A percentile compares a stretch with the other conserved stretches of the same genome.
phyloP scores from a whole-genome alignment of 2,888 invertebrate species.

The Lymantria dispar region DNA sequence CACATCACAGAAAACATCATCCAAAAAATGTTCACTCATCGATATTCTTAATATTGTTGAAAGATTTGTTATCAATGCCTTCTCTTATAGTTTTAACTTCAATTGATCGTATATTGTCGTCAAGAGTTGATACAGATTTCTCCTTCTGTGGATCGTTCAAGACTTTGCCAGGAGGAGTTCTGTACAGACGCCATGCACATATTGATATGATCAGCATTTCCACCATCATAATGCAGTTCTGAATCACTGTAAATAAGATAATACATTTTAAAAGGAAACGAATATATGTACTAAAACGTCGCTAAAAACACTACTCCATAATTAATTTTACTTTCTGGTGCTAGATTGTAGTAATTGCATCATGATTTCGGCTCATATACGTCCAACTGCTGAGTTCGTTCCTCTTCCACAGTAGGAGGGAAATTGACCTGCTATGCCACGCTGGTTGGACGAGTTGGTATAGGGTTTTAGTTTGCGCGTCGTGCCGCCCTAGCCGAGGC shows the following conservation, averaged over 20 bases:
- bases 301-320: too few species aligned
- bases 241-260: conserved; percentile 79
- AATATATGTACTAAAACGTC: too few species aligned
- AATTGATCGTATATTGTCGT: conserved; percentile 45
- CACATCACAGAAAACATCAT: not conserved
- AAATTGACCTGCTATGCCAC: too few species aligned
- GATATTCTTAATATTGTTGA: conserved; percentile 28
- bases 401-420: too few species aligned
- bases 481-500: too few species aligned
- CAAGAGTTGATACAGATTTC: conserved; percentile 57
- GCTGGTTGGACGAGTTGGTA: too few species aligned
- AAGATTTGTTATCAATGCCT: conserved; percentile 48
- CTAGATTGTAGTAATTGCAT: too few species aligned
- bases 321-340: too few species aligned
- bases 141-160: conserved; percentile 46
- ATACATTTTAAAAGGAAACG: not conserved
- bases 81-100: conserved; percentile 41
- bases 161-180: conserved; percentile 57
- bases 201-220: conserved; percentile 86
- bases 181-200: conserved; percentile 85
- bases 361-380: too few species aligned
- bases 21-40: conserved; percentile 11
- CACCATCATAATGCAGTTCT: conserved; percentile 84
- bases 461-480: too few species aligned
- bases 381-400: too few species aligned